These are phyloP conservation scores for Gephyroberyx darwinii DNA, from an alignment of 2,797 vertebrate genomes.

Conservation along the genomic window DNA sequence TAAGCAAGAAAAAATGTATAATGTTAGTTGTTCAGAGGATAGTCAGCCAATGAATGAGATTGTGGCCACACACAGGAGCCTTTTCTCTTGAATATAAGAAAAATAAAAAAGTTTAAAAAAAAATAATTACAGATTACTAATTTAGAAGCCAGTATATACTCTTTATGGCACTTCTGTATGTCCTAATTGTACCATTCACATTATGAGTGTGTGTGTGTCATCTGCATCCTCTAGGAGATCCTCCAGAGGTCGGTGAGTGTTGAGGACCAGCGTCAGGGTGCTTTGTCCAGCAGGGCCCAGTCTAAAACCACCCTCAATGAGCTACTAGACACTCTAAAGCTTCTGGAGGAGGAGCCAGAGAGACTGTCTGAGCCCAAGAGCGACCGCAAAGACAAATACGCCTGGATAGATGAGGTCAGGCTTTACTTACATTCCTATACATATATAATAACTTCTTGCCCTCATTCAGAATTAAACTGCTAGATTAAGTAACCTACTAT, in stretches of 20 bases:
- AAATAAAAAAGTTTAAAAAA: too few relatives aligned
- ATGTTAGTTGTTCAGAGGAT: too few relatives aligned
- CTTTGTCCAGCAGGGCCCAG: slow-evolving; percentile 72
- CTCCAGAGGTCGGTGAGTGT: slow-evolving; percentile 70
- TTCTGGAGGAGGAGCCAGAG: slow-evolving; percentile 90
- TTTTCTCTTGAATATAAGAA: too few relatives aligned
- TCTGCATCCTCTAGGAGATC: slow-evolving; percentile 72
- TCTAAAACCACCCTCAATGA: slow-evolving; percentile 88
- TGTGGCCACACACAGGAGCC: too few relatives aligned
- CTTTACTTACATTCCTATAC: not conserved
- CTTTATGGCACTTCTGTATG: not conserved
- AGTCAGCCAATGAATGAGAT: too few relatives aligned
- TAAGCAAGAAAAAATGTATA: slow-evolving; percentile 22
- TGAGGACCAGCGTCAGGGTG: slow-evolving; percentile 75
- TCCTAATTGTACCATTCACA: not conserved
- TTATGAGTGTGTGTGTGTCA: not conserved
- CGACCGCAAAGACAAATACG: slow-evolving; percentile 83
- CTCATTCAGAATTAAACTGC: too few relatives aligned
- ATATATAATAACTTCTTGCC: too few relatives aligned
- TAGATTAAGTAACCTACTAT: not conserved
- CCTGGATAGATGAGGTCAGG: slow-evolving; percentile 88
- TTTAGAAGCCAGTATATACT: accelerated
- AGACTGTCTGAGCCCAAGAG: slow-evolving; percentile 76
- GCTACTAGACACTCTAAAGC: slow-evolving; percentile 89
- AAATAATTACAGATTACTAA: not conserved